Percentiles rank a stretch among this genome's conserved stretches.
Conservation (phyloP, 2,113 vertebrate genomes). For the Cyprinodon variegatus region DNA sequence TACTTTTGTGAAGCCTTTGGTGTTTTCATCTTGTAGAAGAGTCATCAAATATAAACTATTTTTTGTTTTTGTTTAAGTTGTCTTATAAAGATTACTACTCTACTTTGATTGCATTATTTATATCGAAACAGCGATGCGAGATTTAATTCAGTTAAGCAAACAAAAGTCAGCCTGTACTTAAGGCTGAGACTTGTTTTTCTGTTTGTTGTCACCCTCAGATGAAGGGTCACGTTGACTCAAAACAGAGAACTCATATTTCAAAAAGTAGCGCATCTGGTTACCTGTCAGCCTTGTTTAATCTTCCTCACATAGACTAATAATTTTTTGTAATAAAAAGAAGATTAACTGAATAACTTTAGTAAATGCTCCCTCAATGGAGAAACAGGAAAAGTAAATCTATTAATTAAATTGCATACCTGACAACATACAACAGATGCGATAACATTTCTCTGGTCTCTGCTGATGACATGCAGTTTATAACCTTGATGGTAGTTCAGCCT, state of each 20-base stretch:
- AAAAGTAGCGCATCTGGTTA: background rate
- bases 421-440: background rate
- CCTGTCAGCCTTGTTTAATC: background rate
- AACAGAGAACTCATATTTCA: slow-evolving; percentile 21
- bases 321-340: background rate
- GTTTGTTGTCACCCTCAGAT: background rate
- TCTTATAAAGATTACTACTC: background rate
- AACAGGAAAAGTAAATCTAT: background rate
- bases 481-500: too few species aligned
- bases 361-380: background rate
- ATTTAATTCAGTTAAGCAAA: background rate
- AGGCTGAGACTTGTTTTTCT: too few species aligned
- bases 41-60: background rate
- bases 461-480: too few species aligned
- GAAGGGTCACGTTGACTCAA: background rate
- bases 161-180: background rate
- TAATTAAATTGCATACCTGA: too few species aligned
- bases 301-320: background rate
- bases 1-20: background rate
- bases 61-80: background rate
- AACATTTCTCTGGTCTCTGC: background rate
- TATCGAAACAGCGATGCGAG: background rate
- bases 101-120: background rate
- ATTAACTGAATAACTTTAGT: background rate
- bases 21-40: background rate